These are phyloP conservation scores for Paguma larvata DNA, from an alignment of 2,797 vertebrate genomes.

Conservation along the genomic window DNA sequence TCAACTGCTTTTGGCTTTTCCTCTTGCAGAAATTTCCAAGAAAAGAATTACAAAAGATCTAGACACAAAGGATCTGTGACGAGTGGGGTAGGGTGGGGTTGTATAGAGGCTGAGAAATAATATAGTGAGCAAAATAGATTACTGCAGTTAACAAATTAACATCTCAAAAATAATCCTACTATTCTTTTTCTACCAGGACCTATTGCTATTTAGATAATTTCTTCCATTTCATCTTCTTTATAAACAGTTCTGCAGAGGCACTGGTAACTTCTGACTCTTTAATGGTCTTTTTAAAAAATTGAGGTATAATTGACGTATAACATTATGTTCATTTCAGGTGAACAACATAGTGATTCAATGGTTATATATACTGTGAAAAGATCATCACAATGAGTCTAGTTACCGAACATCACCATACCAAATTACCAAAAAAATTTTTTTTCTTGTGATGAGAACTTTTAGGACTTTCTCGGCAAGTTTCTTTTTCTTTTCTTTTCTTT, in stretches of 20 bases:
- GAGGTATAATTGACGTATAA: not conserved
- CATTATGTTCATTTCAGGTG: not conserved
- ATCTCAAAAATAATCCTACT: not conserved
- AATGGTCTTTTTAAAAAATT: not conserved
- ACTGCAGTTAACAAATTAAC: conserved; percentile 47
- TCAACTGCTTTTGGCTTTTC: conserved; percentile 23
- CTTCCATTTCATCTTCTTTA: not conserved
- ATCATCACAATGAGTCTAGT: not conserved
- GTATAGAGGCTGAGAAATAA: not conserved
- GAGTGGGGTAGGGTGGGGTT: not conserved
- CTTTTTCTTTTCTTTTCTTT: too few relatives aligned
- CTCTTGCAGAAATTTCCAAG: conserved; percentile 34
- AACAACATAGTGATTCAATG: not conserved
- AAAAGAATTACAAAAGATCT: conserved; percentile 42
- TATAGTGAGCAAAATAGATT: not conserved
- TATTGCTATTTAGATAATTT: conserved; percentile 25
- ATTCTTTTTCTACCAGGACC: conserved; percentile 6
- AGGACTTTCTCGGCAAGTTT: not conserved
- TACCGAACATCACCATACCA: not conserved
- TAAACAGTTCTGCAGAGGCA: not conserved
- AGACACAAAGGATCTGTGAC: not conserved
- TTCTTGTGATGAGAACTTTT: not conserved
- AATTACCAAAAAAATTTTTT: not conserved
- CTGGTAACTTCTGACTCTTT: not conserved
- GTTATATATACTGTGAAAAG: not conserved